Base-by-base conservation (phyloP, 2,113 vertebrate genomes). In the Leptodactylus fuscus region DNA sequence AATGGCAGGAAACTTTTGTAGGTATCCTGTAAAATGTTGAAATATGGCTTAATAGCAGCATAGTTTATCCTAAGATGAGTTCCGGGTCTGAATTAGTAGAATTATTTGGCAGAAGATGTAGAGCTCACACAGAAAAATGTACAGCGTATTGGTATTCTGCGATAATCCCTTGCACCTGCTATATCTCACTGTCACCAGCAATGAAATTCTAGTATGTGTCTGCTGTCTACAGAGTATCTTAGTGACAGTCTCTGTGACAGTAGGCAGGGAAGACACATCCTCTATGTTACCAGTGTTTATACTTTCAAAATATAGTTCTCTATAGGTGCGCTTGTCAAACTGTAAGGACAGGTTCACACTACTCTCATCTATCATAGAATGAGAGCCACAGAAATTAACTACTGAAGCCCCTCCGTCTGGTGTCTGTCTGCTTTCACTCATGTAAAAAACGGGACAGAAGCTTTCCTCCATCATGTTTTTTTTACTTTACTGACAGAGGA, bases 121-220 rank as follows among this genome's bases (percentile, higher is more conserved):
- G n/a, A 44, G 36, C 29, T 74, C 49, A 75, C 49, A 74, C 32
- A 32, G 36, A 60, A 13, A 27, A 60, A 60, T 4, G 11, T 83
- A 38, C 69, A 74, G 51, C 32, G 74, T 67, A 69, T 13, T 71
- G 70, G 82, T 44, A 83, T 75, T 41, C 53, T 32, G 53, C 48
- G 82, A 55, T 80, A 85, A 79, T 85, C 83, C 65, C 49, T 71
- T 85, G 38, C 83, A 85, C 83, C 83, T 85, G 83, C 83, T 49
- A 38, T n/a, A 79, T 29, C 18, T 5, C 65, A 58, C 27, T 60
- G 38, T 41, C 70, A 74, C 48, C 51, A 51, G 62, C 46, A 70
- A 44, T 53, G 29, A 82, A 73, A 74, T 41, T 41, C 81, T 74
- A 73, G 67, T 34, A 83, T 83, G 67, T 73, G 81, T 34, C 62